Percentiles rank a stretch among this genome's conserved stretches.
These are phyloP conservation scores for Parnassius glacialis DNA, from an alignment of 2,888 invertebrate species.

Conservation along the genomic window DNA sequence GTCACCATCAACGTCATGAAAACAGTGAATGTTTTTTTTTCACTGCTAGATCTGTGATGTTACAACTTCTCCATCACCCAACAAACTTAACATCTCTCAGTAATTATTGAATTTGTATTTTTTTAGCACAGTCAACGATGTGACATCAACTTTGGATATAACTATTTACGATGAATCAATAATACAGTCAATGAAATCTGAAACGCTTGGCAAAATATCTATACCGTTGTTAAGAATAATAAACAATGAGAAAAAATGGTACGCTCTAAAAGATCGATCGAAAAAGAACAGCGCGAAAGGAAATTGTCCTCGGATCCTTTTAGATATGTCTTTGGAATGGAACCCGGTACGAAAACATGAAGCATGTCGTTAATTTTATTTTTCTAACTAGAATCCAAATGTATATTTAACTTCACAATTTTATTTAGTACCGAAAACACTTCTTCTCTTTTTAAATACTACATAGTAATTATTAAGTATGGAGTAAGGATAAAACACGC, in stretches of 20 bases:
- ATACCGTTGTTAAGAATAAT: slow-evolving; percentile 65
- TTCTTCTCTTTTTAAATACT: too few relatives aligned
- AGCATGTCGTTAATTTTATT: background rate
- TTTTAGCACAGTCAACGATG: slow-evolving; percentile 60
- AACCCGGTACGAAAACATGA: slow-evolving; percentile 56
- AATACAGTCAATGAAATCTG: slow-evolving; percentile 53
- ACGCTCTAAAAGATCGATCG: slow-evolving; percentile 61
- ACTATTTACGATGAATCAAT: slow-evolving; percentile 66
- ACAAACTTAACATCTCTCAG: too few relatives aligned
- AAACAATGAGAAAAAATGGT: slow-evolving; percentile 70
- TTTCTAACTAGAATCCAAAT: background rate
- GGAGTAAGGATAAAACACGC: too few relatives aligned
- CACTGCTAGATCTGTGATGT: too few relatives aligned
- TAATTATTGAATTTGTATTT: slow-evolving; percentile 23
- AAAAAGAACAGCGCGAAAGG: slow-evolving; percentile 59
- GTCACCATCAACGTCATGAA: too few relatives aligned
- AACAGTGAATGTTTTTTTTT: too few relatives aligned
- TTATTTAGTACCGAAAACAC: too few relatives aligned
- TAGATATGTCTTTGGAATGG: slow-evolving; percentile 72
- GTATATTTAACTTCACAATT: too few relatives aligned
- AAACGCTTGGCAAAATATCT: slow-evolving; percentile 63
- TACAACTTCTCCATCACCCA: too few relatives aligned
- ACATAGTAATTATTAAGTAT: too few relatives aligned
- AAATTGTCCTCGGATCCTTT: slow-evolving; percentile 61
- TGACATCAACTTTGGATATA: slow-evolving; percentile 67